Evolutionary conservation across 1,140 invertebrate genomes (phyloP).

Genomic region (Gyrodactylus bullatarudis): DNA sequence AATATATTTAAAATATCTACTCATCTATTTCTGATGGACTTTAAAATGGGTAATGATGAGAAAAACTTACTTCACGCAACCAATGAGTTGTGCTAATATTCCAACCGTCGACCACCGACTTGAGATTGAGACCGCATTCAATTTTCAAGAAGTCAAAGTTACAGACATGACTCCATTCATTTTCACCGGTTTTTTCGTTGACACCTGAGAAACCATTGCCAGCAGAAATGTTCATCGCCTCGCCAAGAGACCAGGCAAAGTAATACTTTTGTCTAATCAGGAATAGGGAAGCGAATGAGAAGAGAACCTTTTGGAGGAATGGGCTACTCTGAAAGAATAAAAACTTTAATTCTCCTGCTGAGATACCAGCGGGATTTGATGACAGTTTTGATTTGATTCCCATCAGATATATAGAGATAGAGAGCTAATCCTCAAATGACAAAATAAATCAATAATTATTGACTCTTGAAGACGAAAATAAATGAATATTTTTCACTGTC

Average conservation of each 20-base stretch:
- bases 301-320: neutral
- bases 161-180: slow-evolving; percentile 47
- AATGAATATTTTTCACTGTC: too few species aligned
- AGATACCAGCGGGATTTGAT: too few species aligned
- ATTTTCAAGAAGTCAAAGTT: slow-evolving; percentile 56
- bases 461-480: too few species aligned
- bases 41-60: neutral
- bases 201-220: slow-evolving; percentile 62
- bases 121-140: slow-evolving; percentile 47
- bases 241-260: slow-evolving; percentile 62
- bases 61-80: neutral
- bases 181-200: slow-evolving; percentile 28
- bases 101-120: slow-evolving; percentile 46
- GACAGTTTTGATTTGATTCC: too few species aligned
- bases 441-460: too few species aligned
- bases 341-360: too few species aligned
- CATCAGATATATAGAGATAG: too few species aligned
- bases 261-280: slow-evolving; percentile 46
- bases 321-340: neutral
- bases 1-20: too few species aligned
- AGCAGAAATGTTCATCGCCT: slow-evolving; percentile 63
- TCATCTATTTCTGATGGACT: too few species aligned
- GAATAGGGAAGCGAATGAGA: slow-evolving; percentile 1
- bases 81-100: slow-evolving; percentile 48
- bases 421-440: too few species aligned